These are phyloP conservation scores for Neosilurus hyrtlii DNA, from an alignment of 2,797 vertebrate species.

Conservation along the genomic window DNA sequence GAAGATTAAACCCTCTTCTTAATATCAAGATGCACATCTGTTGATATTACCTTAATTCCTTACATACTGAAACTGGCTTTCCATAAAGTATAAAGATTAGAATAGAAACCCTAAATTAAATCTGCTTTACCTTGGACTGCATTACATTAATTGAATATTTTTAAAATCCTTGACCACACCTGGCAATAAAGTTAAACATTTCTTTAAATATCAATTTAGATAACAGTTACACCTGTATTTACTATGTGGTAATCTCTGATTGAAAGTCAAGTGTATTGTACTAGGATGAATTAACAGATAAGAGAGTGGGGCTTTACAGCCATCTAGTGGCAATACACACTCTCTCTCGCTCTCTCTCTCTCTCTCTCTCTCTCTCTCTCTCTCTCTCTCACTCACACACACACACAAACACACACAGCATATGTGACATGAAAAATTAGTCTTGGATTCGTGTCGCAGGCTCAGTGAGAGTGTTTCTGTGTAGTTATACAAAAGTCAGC, in stretches of 20 bases:
- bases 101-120: neutral
- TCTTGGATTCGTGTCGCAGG: no score
- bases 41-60: neutral
- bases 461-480: no score
- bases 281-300: neutral
- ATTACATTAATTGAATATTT: neutral
- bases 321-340: constrained; percentile 10
- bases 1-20: neutral
- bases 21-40: neutral
- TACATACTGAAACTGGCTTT: neutral
- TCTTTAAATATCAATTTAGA: neutral
- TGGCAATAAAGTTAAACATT: neutral
- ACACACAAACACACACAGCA: no score
- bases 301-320: constrained; percentile 1
- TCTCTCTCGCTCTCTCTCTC: no score
- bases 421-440: no score
- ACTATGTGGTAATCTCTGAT: neutral
- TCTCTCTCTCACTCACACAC: no score
- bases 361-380: no score
- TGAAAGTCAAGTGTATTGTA: neutral
- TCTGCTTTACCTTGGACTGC: neutral
- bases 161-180: neutral
- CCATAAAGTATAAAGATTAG: neutral
- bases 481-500: no score
- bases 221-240: neutral